phyloP scores from a whole-genome alignment of 2,113 vertebrate species.

The Gymnorhina tibicen region DNA sequence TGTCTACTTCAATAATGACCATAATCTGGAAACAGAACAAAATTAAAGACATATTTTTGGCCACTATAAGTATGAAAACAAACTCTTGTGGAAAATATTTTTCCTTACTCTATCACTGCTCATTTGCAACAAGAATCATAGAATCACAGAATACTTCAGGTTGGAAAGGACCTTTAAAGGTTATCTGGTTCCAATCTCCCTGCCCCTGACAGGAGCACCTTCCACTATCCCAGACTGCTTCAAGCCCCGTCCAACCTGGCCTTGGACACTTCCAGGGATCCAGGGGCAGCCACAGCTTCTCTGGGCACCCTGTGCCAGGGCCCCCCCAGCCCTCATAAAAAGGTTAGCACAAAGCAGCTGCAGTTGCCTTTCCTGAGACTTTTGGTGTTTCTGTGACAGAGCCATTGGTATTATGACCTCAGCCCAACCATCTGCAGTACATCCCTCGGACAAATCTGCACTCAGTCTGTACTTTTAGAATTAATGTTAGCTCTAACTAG shows the following conservation, averaged over 20 bases:
- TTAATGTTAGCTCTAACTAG: constrained; percentile 61
- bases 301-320: neutral
- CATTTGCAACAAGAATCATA: neutral
- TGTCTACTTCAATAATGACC: neutral
- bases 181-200: neutral
- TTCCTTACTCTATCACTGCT: neutral
- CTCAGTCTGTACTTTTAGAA: constrained; percentile 63
- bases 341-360: neutral
- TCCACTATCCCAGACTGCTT: accelerated
- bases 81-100: neutral
- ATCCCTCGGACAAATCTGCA: constrained; percentile 68
- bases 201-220: neutral
- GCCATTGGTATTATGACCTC: constrained; percentile 20
- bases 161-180: neutral
- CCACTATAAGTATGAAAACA: neutral
- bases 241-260: accelerated
- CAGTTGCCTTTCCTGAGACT: constrained; percentile 32
- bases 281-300: neutral
- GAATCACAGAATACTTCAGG: neutral
- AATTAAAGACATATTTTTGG: neutral
- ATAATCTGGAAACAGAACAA: neutral
- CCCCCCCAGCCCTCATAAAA: accelerated
- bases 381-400: neutral
- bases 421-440: constrained; percentile 23
- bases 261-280: neutral